Percentiles rank a stretch among this genome's conserved stretches.
Conservation (phyloP, 1,140 invertebrate species). For the Listronotus bonariensis region DNA sequence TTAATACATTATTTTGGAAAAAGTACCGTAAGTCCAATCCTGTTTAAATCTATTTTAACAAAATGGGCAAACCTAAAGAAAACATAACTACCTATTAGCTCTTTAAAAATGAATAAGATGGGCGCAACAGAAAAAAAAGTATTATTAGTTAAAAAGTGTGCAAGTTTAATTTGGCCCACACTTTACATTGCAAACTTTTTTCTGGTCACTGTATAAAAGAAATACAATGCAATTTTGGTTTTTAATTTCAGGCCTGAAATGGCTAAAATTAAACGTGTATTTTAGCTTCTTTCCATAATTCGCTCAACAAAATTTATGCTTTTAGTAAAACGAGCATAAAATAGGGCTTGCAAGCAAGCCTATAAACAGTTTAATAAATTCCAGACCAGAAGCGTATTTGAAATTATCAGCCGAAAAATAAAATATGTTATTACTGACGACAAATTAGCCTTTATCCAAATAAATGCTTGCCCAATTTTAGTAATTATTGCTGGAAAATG, state of each 20-base stretch:
- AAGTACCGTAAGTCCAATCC: too few relatives aligned
- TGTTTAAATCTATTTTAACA: too few relatives aligned
- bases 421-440: constrained; percentile 18
- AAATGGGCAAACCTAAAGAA: too few relatives aligned
- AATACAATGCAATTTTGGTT: constrained; percentile 10
- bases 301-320: constrained; percentile 24
- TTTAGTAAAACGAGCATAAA: constrained; percentile 17
- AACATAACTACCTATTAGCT: too few relatives aligned
- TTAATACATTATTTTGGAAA: too few relatives aligned
- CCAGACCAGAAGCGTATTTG: neutral
- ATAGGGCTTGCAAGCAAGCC: constrained; percentile 1
- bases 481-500: too few relatives aligned
- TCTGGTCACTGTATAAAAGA: too few relatives aligned
- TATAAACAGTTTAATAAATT: constrained; percentile 31
- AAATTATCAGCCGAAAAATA: constrained; percentile 17
- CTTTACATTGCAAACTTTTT: too few relatives aligned
- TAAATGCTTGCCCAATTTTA: neutral
- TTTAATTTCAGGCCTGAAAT: constrained; percentile 23
- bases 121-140: too few relatives aligned
- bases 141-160: too few relatives aligned
- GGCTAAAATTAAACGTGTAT: constrained; percentile 21
- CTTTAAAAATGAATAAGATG: too few relatives aligned
- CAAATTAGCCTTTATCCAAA: constrained; percentile 6
- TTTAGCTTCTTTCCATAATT: constrained; percentile 31
- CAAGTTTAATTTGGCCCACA: too few relatives aligned